Evolutionary conservation across 2,797 vertebrate genomes (phyloP), one percentile per base, ranked within the genome.

Genomic region (Sitta carolinensis): DNA sequence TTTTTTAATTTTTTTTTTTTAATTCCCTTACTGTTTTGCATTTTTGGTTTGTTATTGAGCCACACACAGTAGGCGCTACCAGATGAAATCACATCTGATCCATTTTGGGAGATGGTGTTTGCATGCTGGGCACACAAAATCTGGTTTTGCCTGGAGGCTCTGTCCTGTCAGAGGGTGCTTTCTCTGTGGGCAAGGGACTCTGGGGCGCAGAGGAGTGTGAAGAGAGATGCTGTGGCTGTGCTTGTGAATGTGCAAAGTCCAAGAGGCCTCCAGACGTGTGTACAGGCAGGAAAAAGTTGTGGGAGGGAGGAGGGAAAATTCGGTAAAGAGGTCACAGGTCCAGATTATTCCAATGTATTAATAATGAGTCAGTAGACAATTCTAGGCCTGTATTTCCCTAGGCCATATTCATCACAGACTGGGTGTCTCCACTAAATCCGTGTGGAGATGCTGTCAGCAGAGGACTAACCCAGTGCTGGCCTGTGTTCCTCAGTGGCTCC

Each of bases 291-390:
- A 59, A 70, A 62, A 82, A 61, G 5, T 23, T 74, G 61, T 58
- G 47, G 13, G 34, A 77, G 78, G 48, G 68, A 76, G 45, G 30
- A 29, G 55, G 50, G 38, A 86, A 88, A 61, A 95, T 78, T 90
- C 70, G 57, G 69, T 50, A 79, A 55, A 32, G 75, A 93, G 91
- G 92, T 96, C 96, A 95, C 61, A 89, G 87, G 90, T 95, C 90
- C 87, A 95, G 88, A 85, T 89, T 69, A 87, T 82, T 91, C 51
- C 84, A 61, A 94, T 91, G 76, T 92, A 96, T 97, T 97, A 96
- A 94, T 97, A 96, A 97, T 91, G 93, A 97, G 78, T 22, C 76
- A 84, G 78, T 79, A 92, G 96, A 92, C 95, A 97, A 79, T 91
- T 88, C 36, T 80, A 90, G 91, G 90, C 76, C 84, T 95, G 61